Evolutionary conservation across 2,113 vertebrate genomes (phyloP), one percentile per base, ranked within the genome.

Genomic region (Bothrops jararaca): DNA sequence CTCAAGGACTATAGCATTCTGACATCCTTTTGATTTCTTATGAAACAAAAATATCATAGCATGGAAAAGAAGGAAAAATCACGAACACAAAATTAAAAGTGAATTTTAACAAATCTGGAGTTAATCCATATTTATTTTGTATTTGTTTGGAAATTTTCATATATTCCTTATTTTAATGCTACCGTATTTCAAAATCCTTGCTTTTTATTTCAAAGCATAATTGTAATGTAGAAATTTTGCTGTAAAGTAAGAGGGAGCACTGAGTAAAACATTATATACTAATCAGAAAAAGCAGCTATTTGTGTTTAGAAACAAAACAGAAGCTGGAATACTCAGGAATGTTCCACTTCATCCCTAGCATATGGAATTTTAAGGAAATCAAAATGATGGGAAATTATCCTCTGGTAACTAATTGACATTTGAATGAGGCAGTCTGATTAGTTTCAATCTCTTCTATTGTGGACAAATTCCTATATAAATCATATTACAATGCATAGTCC

Each of bases 371-470:
- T 42, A 89, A 85, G 26, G 58, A 92, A 57, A 5, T 69, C 64
- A 92, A 54, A 89, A 85, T 85, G 26, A 58, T 85, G 34, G 92
- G 15, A 42, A 89, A 89, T 92, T 89, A 89, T 58, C 88, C 24
- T 48, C 52, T 34, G 54, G 85, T 50, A 18, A 92, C 88, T 89
- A 85, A 88, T 56, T 69, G 58, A 24, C 74, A 88, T 50, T 52
- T 88, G 91, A 52, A 15, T 89, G 86, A 88, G 89, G 52, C 53
- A 24, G n/a, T 85, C 42, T 89, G 88, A 92, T 92, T 89, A 57
- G 57, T 92, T 50, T 88, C 89, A n/a, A 48, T 39, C 57, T 52
- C 29, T 52, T 87, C 85, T 26, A 50, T 24, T 50, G 39, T 45
- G 53, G 39, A 85, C 48, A 42, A 48, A 50, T 45, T 92, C 52